Conservation (phyloP, 2,113 vertebrate species). For the Antechinus flavipes region DNA sequence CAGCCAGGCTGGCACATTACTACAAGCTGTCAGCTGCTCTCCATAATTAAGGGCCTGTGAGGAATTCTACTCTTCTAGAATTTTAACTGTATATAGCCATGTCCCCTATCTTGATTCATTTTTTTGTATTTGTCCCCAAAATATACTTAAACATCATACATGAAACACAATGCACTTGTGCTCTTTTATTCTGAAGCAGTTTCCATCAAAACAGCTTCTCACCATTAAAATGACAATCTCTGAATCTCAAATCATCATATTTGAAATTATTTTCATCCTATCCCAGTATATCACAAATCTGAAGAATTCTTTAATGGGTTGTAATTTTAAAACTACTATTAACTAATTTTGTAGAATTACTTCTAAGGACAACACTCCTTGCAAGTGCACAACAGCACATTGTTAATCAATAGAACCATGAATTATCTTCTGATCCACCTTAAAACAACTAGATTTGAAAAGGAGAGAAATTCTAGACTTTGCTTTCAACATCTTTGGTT, state of each 20-base stretch:
- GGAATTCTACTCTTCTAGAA: conserved; percentile 38
- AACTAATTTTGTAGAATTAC: neutral
- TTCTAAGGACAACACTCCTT: neutral
- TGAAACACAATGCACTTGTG: conserved; percentile 30
- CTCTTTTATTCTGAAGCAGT: conserved; percentile 15
- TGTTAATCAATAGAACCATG: conserved; percentile 42
- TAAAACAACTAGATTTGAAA: conserved; percentile 44
- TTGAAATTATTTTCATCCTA: conserved; percentile 30
- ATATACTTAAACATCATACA: conserved; percentile 30
- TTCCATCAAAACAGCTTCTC: conserved; percentile 38
- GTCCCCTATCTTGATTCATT: conserved; percentile 41
- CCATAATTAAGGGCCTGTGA: conserved; percentile 62
- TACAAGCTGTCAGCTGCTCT: conserved; percentile 45
- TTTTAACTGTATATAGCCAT: conserved; percentile 58
- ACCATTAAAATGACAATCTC: conserved; percentile 14
- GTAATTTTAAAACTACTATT: neutral
- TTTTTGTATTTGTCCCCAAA: conserved; percentile 53
- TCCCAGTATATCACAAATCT: conserved; percentile 46
- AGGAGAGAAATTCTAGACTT: conserved; percentile 61
- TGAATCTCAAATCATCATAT: conserved; percentile 45
- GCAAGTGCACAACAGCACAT: neutral
- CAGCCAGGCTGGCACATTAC: conserved; percentile 40
- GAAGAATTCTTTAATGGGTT: conserved; percentile 31
- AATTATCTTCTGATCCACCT: conserved; percentile 27
- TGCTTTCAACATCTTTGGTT: conserved; percentile 32